Evolutionary conservation across 1,140 invertebrate genomes (phyloP).

Genomic region (Bilobella aurantiaca): DNA sequence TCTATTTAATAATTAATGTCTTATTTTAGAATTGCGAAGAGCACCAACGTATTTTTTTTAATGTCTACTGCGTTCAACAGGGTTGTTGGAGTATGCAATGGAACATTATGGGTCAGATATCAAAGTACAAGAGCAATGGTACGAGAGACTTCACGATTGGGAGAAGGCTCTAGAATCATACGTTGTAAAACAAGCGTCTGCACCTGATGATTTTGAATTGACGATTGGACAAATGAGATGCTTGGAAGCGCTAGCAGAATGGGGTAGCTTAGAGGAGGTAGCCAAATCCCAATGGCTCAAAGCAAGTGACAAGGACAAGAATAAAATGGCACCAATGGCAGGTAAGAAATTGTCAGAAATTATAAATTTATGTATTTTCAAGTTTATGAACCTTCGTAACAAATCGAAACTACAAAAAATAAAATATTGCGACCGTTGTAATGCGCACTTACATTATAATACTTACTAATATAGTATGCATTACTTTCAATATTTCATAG

Average conservation of each 20-base stretch:
- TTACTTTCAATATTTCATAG: neutral
- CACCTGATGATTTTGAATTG: constrained; percentile 60
- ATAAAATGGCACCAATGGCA: constrained; percentile 80
- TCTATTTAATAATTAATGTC: neutral
- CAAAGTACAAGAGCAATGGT: constrained; percentile 90
- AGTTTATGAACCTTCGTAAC: too few relatives aligned
- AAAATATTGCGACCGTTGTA: too few relatives aligned
- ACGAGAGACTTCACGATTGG: constrained; percentile 98
- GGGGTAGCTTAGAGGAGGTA: constrained; percentile 68
- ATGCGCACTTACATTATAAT: too few relatives aligned
- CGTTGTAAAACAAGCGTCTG: constrained; percentile 47
- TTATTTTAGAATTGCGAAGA: too few relatives aligned
- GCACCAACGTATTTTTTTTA: too few relatives aligned
- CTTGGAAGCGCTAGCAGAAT: constrained; percentile 92
- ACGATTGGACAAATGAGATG: constrained; percentile 90
- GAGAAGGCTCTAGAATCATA: constrained; percentile 87
- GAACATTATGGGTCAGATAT: constrained; percentile 59
- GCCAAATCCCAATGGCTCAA: constrained; percentile 63
- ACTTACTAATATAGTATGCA: too few relatives aligned
- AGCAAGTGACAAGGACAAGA: constrained; percentile 57
- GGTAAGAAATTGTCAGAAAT: too few relatives aligned
- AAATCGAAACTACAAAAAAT: too few relatives aligned
- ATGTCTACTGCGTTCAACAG: too few relatives aligned
- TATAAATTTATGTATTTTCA: too few relatives aligned
- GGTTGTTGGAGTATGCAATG: constrained; percentile 79